These are phyloP conservation scores for Trissolcus basalis DNA, from an alignment of 1,140 invertebrate species.

Conservation along the genomic window DNA sequence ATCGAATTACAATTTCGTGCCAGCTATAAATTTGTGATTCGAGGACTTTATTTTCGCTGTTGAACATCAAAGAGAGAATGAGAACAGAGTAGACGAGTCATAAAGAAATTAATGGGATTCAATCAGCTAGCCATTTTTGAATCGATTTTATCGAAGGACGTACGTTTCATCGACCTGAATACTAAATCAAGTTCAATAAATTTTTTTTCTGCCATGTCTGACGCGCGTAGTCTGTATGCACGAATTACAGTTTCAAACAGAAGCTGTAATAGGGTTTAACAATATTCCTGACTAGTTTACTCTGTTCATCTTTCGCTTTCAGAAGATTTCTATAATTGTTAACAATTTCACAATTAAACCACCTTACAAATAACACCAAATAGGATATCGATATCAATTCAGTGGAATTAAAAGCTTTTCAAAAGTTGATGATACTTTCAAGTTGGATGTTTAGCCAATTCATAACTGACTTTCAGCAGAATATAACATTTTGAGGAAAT, in stretches of 20 bases:
- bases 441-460: no score
- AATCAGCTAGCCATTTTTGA: conserved; percentile 47
- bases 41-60: neutral
- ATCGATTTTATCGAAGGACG: conserved; percentile 57
- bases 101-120: conserved; percentile 47
- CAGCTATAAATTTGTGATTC: neutral
- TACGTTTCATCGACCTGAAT: conserved; percentile 49
- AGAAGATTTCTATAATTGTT: no score
- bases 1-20: no score
- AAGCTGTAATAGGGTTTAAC: conserved; percentile 11
- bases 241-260: conserved; percentile 9
- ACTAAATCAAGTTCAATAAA: conserved; percentile 51
- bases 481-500: no score
- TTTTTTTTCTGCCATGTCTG: conserved; percentile 34
- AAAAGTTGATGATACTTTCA: no score
- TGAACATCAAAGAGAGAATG: neutral
- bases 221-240: conserved; percentile 27
- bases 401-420: no score
- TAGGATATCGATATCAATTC: no score
- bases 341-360: no score
- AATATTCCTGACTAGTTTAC: conserved; percentile 4
- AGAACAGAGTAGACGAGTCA: conserved; percentile 11
- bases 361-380: no score
- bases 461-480: no score
- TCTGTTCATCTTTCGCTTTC: neutral